Evolutionary conservation across 2,113 vertebrate species (phyloP), one percentile per base, ranked within the genome.

Genomic region (Cololabis saira): DNA sequence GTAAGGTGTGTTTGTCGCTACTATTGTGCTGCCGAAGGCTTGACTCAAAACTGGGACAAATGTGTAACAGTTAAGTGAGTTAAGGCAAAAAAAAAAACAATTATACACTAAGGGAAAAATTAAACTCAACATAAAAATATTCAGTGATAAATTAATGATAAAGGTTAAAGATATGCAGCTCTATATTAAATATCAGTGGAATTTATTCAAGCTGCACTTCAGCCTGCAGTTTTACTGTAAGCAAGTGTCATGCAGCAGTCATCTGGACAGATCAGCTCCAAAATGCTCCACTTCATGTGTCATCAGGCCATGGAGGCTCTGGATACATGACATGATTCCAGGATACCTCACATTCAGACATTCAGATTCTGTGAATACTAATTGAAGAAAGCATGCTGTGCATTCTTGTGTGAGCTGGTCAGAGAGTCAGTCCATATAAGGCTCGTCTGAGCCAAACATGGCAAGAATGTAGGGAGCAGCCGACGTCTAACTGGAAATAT

Each of bases 361-460:
- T 12, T 44, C 12, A n/a, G 9, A 61, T 47, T 40, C 43, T 61
- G 2, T 17, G 21, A 57, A 41, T 41, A n/a, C 12, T 11, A 22
- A 63, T 41, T 47, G 3, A 56, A 64, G 48, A 51, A 75, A 52
- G 15, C 47, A 43, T 58, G 60, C 67, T 52, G 61, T 30, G 55
- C 78, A 81, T 88, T 89, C 85, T 82, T 61, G 60, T 67, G n/a
- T 76, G 60, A 73, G 73, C 68, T 81, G 85, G 87, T 84, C 71
- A 81, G 74, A 62, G 71, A 66, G 84, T 53, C 88, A 21, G 79
- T 69, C 92, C 92, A 83, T 92, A 83, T 93, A 93, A 89, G 93
- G 93, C 67, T 88, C 41, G 93, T 93, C 91, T 93, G 91, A 79
- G 74, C 73, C 1, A 85, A 76, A 62, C 75, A 0, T 74, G 90